phyloP scores from a whole-genome alignment of 2,888 invertebrate genomes.

The Phortica magna region DNA sequence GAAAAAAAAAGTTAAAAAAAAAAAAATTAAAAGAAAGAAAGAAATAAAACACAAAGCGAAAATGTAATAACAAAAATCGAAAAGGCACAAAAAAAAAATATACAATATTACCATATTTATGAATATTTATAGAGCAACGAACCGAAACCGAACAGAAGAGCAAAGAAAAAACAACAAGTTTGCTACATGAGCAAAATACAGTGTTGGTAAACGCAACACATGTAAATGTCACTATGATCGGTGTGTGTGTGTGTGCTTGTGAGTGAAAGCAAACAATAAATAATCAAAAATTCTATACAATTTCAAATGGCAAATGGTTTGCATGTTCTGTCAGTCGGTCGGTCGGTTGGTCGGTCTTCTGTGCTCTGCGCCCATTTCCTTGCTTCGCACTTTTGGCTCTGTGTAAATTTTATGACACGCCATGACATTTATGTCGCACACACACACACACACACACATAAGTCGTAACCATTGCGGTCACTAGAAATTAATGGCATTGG shows the following conservation, averaged over 20 bases:
- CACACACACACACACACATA: neutral
- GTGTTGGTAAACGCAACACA: too few species aligned
- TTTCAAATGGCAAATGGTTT: conserved; percentile 52
- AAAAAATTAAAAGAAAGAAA: conserved; percentile 23
- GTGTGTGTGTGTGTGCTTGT: neutral
- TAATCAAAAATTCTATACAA: conserved; percentile 69
- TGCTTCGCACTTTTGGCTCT: conserved; percentile 14
- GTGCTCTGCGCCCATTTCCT: neutral
- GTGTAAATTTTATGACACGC: too few species aligned
- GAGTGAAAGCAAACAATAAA: conserved; percentile 57
- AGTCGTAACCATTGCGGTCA: neutral
- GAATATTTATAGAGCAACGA: conserved; percentile 62
- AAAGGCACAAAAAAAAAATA: conserved; percentile 44
- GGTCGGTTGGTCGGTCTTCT: too few species aligned
- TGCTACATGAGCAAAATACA: too few species aligned
- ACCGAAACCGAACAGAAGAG: neutral
- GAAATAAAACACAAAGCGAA: conserved; percentile 20
- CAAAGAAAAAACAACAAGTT: too few species aligned
- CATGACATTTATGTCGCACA: too few species aligned
- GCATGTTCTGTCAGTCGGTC: too few species aligned
- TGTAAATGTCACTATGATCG: too few species aligned
- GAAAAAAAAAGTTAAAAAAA: conserved; percentile 38
- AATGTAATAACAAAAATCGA: conserved; percentile 38
- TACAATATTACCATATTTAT: conserved; percentile 49
- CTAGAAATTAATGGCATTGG: neutral